Evolutionary conservation across 2,113 vertebrate species (phyloP), one percentile per base, ranked within the genome.

Genomic region (Fulmarus glacialis): DNA sequence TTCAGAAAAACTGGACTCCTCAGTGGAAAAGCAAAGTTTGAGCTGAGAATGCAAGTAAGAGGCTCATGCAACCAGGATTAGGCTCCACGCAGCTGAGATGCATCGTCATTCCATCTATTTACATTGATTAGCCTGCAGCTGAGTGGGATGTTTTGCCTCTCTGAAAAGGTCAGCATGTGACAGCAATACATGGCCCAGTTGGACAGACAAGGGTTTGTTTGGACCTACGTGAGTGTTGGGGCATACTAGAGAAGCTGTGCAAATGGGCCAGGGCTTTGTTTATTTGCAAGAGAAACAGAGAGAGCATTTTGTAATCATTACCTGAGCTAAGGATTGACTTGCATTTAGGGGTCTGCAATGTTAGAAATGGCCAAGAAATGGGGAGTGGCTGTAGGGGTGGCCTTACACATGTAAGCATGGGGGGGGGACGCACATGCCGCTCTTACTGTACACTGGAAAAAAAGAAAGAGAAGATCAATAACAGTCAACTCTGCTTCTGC

Each of bases 381-480:
- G 8, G 52, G n/a, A 74, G 36, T 15, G 17, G 56, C 77, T 30
- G 15, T 42, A n/a, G 38, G 17, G 34, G 32, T 36, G 75, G 45
- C 60, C 11, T 79, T 30, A 10, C n/a, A 15, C 5, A 11, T 15
- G 9, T 9, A 16, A 38, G 21, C 15, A 0, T 6, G n/a, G n/a
- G n/a, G n/a, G 22, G 8, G 12, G 7, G 6, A n/a, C 0, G 1
- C 12, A 58, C 3, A 0, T 8, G 23, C 16, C 40, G 17, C 59
- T 27, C 34, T n/a, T 24, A 18, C 32, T 43, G 19, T 30, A n/a
- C 9, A 15, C 7, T 7, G 34, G 14, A 3, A 10, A 80, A 67
- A 43, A 26, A 45, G 18, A 11, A 38, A 42, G 58, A 53, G 29
- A 64, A 26, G 53, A 48, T 32, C 21, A 59, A 1, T 12, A 75